Evolutionary conservation across 2,888 invertebrate species (phyloP).

Genomic region (Campaea margaritaria): DNA sequence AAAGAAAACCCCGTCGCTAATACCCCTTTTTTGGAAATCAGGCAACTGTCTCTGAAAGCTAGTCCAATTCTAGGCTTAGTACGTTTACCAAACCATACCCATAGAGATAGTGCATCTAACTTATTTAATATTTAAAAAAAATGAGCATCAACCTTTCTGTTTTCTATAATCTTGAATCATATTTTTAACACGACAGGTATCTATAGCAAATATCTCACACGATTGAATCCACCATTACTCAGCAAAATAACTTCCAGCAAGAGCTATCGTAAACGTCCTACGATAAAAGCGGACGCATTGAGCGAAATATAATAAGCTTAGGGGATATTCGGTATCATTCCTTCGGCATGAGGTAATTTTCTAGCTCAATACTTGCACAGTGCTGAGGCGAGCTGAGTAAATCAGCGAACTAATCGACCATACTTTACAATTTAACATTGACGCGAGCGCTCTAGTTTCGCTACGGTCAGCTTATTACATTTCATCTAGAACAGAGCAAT

Average conservation of each 20-base stretch:
- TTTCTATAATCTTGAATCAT: too few species aligned
- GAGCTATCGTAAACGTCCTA: constrained; percentile 60
- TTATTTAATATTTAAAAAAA: too few species aligned
- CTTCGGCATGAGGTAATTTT: constrained; percentile 61
- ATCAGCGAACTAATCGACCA: constrained; percentile 68
- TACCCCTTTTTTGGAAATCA: too few species aligned
- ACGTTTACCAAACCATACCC: too few species aligned
- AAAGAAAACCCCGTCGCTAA: too few species aligned
- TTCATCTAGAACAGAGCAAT: too few species aligned
- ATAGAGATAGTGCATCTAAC: too few species aligned
- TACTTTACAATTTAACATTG: constrained; percentile 73
- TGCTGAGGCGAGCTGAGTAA: constrained; percentile 56
- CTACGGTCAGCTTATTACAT: constrained; percentile 1
- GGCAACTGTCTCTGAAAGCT: too few species aligned
- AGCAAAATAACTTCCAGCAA: constrained; percentile 57
- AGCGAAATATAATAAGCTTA: constrained; percentile 68
- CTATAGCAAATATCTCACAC: not conserved
- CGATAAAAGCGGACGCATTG: constrained; percentile 61
- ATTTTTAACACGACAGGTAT: too few species aligned
- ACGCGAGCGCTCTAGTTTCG: constrained; percentile 48
- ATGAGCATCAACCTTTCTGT: too few species aligned
- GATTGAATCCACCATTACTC: constrained; percentile 10
- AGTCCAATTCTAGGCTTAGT: too few species aligned
- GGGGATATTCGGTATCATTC: constrained; percentile 64
- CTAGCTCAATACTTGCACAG: constrained; percentile 44